These are phyloP conservation scores for Platycheirus albimanus DNA, from an alignment of 2,888 invertebrate genomes.

Conservation along the genomic window DNA sequence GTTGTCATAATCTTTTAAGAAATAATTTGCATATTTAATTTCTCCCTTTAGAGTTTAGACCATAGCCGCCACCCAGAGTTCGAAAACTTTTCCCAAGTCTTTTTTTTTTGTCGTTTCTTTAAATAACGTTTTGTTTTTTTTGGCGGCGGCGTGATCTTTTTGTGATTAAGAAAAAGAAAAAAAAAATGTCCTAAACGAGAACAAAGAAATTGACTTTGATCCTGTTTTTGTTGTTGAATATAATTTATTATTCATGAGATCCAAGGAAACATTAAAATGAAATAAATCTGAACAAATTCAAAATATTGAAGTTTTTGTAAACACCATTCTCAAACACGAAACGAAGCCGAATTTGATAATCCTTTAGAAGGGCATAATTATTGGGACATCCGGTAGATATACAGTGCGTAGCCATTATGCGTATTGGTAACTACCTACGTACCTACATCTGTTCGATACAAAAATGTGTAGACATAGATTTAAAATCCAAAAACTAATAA, in stretches of 20 bases:
- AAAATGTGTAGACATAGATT: not conserved
- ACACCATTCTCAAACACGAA: constrained; percentile 1
- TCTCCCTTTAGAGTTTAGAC: constrained; percentile 54
- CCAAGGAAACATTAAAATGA: constrained; percentile 53
- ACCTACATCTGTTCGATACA: not conserved
- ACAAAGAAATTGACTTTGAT: constrained; percentile 47
- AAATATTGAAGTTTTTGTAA: constrained; percentile 59
- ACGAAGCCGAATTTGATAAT: not conserved
- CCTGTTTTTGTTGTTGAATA: constrained; percentile 36
- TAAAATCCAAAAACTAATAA: constrained; percentile 1
- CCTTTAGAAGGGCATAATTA: not conserved
- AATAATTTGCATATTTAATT: constrained; percentile 72
- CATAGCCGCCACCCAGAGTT: constrained; percentile 40
- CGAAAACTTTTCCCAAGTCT: constrained; percentile 30
- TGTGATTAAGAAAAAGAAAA: constrained; percentile 16
- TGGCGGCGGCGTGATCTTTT: constrained; percentile 61
- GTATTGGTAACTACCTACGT: not conserved
- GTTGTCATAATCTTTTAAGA: constrained; percentile 69
- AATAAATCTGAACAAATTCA: constrained; percentile 64
- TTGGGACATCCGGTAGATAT: not conserved
- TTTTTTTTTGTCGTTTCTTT: not conserved
- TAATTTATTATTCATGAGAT: constrained; percentile 64
- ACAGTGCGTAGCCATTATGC: too few species aligned
- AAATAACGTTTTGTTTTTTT: constrained; percentile 50
- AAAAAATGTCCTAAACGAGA: constrained; percentile 40